Conservation (phyloP, 2,113 vertebrate genomes). For the Progne subis region DNA sequence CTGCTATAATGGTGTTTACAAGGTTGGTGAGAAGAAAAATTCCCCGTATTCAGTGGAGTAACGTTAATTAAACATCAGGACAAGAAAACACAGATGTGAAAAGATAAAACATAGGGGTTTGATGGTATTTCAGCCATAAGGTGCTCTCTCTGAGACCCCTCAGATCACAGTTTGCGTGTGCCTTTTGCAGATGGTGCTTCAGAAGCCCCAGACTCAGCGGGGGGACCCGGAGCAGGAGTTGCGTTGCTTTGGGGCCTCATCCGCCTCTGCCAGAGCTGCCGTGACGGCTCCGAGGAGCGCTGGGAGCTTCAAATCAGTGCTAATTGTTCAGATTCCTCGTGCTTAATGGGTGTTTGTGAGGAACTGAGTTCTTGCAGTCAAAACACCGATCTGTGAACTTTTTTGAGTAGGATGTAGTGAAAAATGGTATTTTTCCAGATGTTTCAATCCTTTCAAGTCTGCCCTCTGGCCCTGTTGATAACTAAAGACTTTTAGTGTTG, state of each 20-base stretch:
- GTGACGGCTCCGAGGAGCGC: fast-evolving
- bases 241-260: neutral
- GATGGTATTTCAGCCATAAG: neutral
- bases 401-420: neutral
- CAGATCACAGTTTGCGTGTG: neutral
- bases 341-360: neutral
- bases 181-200: neutral
- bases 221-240: neutral
- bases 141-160: neutral
- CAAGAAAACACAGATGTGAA: neutral
- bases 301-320: neutral
- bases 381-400: neutral
- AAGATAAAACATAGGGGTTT: neutral
- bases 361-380: neutral
- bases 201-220: neutral
- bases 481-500: neutral
- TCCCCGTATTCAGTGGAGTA: neutral
- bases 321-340: neutral
- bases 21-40: neutral
- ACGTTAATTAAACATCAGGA: neutral
- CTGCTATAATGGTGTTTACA: neutral
- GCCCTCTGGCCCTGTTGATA: neutral
- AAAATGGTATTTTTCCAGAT: neutral
- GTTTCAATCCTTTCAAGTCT: neutral
- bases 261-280: neutral